Evolutionary conservation across 2,113 vertebrate genomes (phyloP), one percentile per base, ranked within the genome.

Genomic region (Anguilla japonica): DNA sequence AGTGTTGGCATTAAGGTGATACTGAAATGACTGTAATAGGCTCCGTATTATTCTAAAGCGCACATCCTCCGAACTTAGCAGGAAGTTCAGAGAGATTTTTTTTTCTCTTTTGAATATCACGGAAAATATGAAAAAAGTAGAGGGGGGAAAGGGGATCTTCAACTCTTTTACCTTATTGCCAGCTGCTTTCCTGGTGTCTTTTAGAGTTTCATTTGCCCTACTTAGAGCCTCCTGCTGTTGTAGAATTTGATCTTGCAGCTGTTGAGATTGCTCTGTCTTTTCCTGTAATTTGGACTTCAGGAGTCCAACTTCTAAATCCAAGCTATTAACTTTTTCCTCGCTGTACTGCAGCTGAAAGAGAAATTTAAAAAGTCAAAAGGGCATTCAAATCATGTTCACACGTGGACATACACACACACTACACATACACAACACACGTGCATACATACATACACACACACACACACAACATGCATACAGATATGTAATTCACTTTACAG

Each of bases 131-230:
- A 84, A 63, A 84, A 81, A 87, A 63, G 57, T 20, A 79, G 79
- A 85, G 50, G 50, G 22, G 13, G 57, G 53, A 53, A 83, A 82
- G 79, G 43, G 14, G 67, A 22, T 67, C 18, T 22, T 83, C 46
- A 41, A 40, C 34, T 86, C 56, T 60, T 85, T 91, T 94, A 95
- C 94, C 94, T 94, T 93, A 87, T 89, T 93, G 91, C 92, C 91
- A 87, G 90, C 57, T 85, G 89, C 86, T 85, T n/a, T 89, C 80
- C 22, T 88, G 39, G 89, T 84, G 71, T 86, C 88, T 88, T 91
- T 90, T 82, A 91, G 83, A 92, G 87, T 93, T 88, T 92, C 84
- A 82, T 83, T 91, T 91, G 87, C 86, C 90, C 87, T 88, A 89
- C 86, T 93, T 89, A 87, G 89, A 89, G 82, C 91, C 89, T 92